Base-by-base conservation (phyloP, 2,113 vertebrate species). In the Plectropomus leopardus region DNA sequence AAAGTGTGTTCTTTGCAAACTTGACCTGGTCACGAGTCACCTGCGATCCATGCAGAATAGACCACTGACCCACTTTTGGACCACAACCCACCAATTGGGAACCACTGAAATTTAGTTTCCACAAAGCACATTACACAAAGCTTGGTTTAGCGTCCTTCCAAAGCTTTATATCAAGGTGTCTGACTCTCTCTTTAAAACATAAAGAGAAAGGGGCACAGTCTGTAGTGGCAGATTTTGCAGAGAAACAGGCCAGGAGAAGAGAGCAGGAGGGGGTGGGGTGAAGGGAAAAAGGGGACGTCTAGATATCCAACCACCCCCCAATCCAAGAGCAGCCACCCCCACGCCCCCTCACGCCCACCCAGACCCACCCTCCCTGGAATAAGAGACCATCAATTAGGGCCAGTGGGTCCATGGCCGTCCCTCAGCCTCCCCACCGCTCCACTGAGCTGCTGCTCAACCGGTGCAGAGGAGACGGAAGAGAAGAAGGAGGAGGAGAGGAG, bases 381-480 rank as follows among this genome's bases (percentile, higher is more conserved):
- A 90, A 81, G 80, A 91, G 90, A 86, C 44, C 61, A 91, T 92
- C 95, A 96, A 97, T 97, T 96, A 97, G 92, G 89, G 91, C 82
- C 72, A 76, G 85, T 92, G 89, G 89, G 94, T 94, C 53, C 93
- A 88, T 90, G 85, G 92, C 80, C 53, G 6, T 85, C 76, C 79
- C 76, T 83, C 28, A 34, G 60, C 88, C 93, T 91, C 93, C 94
- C 91, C 94, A 82, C 92, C 86, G 92, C 74, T 70, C 95, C 93
- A 87, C 90, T 92, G 89, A 94, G 91, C 90, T 88, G 91, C 92
- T 86, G 92, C 92, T 89, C 87, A 91, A 87, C 91, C 92, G 72
- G 87, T 88, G 91, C 51, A 66, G 65, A 66, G 76, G 78, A 89
- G 76, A 69, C 30, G 64, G 71, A 78, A 44, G 63, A 71, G 65